phyloP scores from a whole-genome alignment of 1,140 invertebrate species.

The Pachypsylla venusta region DNA sequence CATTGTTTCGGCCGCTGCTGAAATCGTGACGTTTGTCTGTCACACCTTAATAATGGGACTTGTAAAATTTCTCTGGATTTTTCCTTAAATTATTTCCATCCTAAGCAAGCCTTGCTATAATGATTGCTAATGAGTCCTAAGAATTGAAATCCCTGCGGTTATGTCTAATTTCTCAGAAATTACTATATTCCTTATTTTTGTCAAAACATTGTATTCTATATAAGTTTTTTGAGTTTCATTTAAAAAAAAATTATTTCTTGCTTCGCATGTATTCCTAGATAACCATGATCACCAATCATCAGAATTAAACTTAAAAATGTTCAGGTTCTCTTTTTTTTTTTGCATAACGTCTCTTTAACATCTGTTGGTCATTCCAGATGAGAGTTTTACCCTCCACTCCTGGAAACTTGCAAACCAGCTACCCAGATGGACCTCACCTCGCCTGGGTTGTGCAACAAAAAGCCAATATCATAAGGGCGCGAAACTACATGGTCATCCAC shows the following conservation, averaged over 20 bases:
- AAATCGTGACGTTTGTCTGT: background rate
- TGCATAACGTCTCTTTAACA: background rate
- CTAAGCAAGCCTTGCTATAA: background rate
- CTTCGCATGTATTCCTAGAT: background rate
- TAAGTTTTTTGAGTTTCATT: background rate
- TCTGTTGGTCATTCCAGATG: background rate
- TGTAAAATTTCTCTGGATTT: background rate
- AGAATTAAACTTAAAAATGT: background rate
- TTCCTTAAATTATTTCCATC: background rate
- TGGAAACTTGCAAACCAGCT: no score
- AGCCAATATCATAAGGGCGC: no score
- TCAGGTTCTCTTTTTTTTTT: background rate
- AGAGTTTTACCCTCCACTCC: no score
- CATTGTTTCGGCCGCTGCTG: background rate
- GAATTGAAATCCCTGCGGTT: background rate
- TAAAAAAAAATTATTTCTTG: background rate
- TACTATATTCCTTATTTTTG: background rate
- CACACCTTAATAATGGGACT: background rate
- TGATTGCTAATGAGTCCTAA: background rate
- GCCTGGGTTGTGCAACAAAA: no score
- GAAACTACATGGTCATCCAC: no score
- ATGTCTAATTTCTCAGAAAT: background rate
- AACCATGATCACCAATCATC: background rate
- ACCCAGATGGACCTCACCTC: no score
- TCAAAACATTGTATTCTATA: background rate